These are phyloP conservation scores for Apamea crenata DNA, from an alignment of 2,888 invertebrate species.

Conservation along the genomic window DNA sequence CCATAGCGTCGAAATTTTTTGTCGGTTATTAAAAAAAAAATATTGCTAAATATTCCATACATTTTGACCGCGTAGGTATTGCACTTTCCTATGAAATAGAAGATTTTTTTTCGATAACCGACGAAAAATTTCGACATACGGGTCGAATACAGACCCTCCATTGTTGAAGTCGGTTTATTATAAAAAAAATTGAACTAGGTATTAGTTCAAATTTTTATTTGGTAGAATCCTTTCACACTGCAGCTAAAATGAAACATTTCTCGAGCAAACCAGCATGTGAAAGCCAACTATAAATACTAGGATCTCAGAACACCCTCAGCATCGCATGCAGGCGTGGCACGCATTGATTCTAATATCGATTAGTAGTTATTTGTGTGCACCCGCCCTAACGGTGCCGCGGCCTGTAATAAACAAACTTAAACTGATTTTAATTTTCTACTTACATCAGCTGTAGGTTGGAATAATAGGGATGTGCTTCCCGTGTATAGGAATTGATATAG, in stretches of 20 bases:
- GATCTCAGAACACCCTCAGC: slow-evolving; percentile 67
- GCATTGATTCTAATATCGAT: slow-evolving; percentile 80
- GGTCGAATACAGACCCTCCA: no score
- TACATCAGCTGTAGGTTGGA: slow-evolving; percentile 56
- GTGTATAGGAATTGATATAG: background rate
- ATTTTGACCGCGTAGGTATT: no score
- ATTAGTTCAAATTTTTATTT: no score
- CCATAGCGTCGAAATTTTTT: no score
- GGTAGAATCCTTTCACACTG: background rate
- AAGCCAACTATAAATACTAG: slow-evolving; percentile 26
- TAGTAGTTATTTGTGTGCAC: slow-evolving; percentile 81
- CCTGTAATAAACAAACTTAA: slow-evolving; percentile 80
- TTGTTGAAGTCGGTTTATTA: no score
- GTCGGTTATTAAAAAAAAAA: no score
- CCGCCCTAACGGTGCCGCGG: slow-evolving; percentile 80
- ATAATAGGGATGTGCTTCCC: slow-evolving; percentile 66
- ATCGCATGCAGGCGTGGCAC: slow-evolving; percentile 62
- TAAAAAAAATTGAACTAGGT: no score
- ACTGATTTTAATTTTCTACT: slow-evolving; percentile 84
- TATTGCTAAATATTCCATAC: no score
- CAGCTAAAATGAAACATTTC: background rate
- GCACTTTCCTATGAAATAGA: no score
- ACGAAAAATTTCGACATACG: no score
- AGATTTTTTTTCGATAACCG: no score
- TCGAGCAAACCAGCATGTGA: slow-evolving; percentile 9